Evolutionary conservation across 2,797 vertebrate genomes (phyloP), one percentile per base, ranked within the genome.

Genomic region (Stomatorhinus walkeri): DNA sequence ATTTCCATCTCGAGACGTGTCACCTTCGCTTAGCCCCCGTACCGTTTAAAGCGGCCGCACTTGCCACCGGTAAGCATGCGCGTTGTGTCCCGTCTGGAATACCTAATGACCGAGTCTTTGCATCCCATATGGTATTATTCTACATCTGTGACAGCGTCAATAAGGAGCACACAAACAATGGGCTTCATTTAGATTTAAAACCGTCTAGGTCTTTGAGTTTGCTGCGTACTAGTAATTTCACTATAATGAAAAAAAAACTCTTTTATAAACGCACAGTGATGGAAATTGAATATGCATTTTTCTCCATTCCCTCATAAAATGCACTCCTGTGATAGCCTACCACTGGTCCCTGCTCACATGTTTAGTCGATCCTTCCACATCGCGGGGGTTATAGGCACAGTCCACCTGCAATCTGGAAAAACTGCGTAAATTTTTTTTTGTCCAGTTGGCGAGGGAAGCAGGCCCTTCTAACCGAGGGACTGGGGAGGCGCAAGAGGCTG

Each of bases 1-100:
- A 92, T 92, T 91, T 92, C 91, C 92, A 92, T 94, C 91, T 90
- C 88, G 88, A 83, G 59, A 51, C 88, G 88, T 92, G 94, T 93
- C 92, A 93, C 84, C 91, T 92, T 90, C 90, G 91, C 89, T 94
- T 92, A 92, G 28, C 87, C 87, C 28, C 89, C 88, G 92, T 91
- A 85, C 87, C 83, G 85, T 85, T 64, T 90, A 89, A 92, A 90
- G 91, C 72, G 85, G 83, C 36, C 54, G 46, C n/a, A 46, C 88
- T 91, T 19, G 40, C 48, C 40, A 32, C 32, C 89, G 87, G 83
- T 72, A 54, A 89, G 52, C 32, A 24, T 48, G n/a, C 49, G 79
- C 87, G 51, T 28, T 54, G 32, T 84, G 87, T 76, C 51, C 56
- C 89, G 56, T 48, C 48, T 16, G 64, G 88, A 89, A 89, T 86